Evolutionary conservation across 2,888 invertebrate species (phyloP).

Genomic region (Teinopalpus imperialis): DNA sequence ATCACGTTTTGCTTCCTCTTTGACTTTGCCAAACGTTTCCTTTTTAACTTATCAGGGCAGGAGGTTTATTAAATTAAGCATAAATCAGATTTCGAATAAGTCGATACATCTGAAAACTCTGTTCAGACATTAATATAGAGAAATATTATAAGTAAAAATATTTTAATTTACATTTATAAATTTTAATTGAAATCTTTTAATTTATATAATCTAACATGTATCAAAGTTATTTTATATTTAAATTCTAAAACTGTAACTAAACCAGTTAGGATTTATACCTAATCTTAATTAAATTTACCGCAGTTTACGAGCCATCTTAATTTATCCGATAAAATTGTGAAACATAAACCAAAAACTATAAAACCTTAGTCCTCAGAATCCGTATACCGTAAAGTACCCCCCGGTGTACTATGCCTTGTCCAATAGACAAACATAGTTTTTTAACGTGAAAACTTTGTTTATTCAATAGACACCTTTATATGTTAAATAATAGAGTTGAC

Average conservation of each 20-base stretch:
- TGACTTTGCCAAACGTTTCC: too few species aligned
- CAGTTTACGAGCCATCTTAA: slow-evolving; percentile 11
- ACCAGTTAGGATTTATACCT: background rate
- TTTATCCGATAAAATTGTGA: slow-evolving; percentile 7
- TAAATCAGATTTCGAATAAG: too few species aligned
- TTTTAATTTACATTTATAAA: too few species aligned
- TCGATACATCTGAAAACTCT: too few species aligned
- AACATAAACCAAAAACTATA: slow-evolving; percentile 44
- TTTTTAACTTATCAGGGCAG: too few species aligned
- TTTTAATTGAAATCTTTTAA: too few species aligned
- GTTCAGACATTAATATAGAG: too few species aligned
- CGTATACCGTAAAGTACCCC: slow-evolving; percentile 34
- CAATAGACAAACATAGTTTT: slow-evolving; percentile 37
- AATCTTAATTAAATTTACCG: slow-evolving; percentile 6
- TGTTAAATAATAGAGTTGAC: slow-evolving; percentile 8
- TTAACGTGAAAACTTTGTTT: slow-evolving; percentile 4
- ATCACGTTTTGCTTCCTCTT: too few species aligned
- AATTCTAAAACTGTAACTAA: background rate
- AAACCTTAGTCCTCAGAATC: slow-evolving; percentile 31
- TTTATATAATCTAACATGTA: too few species aligned
- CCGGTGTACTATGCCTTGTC: slow-evolving; percentile 44
- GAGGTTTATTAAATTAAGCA: too few species aligned
- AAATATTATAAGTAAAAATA: too few species aligned
- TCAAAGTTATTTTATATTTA: background rate
- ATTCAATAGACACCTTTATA: slow-evolving; percentile 24